phyloP scores from a whole-genome alignment of 2,113 vertebrate genomes.

The Syngnathus scovelli region DNA sequence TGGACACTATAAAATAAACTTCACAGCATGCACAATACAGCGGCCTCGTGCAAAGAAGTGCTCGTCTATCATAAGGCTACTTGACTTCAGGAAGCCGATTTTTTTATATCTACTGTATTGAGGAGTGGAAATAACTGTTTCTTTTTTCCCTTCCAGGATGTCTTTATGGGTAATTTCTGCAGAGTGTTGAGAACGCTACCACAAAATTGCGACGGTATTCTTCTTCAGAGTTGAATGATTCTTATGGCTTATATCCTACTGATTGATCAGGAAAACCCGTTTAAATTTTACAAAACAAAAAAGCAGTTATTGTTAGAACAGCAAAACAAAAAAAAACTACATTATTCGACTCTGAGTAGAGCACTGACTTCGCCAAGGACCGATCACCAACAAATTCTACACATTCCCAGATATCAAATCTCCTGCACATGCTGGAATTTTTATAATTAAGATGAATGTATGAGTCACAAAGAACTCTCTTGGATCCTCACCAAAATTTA shows the following conservation, averaged over 20 bases:
- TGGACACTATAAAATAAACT: constrained; percentile 69
- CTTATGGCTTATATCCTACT: constrained; percentile 28
- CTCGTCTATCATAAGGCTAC: constrained; percentile 62
- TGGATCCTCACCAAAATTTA: constrained; percentile 1
- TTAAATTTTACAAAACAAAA: constrained; percentile 27
- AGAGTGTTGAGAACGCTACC: constrained; percentile 41
- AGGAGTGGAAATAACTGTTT: constrained; percentile 37
- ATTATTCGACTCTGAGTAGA: constrained; percentile 61
- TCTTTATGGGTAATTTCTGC: constrained; percentile 66
- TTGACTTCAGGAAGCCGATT: constrained; percentile 56
- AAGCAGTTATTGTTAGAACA: neutral
- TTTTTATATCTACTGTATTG: constrained; percentile 59
- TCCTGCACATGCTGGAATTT: neutral
- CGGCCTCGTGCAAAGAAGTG: constrained; percentile 54
- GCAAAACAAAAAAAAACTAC: constrained; percentile 57
- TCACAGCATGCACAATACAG: constrained; percentile 58
- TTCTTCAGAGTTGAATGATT: constrained; percentile 43
- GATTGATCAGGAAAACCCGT: constrained; percentile 47
- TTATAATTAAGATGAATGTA: neutral
- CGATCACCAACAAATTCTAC: constrained; percentile 1
- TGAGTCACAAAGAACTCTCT: neutral
- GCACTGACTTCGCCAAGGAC: neutral
- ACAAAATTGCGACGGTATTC: constrained; percentile 37
- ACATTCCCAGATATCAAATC: neutral
- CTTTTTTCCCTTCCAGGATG: constrained; percentile 49